Evolutionary conservation across 2,888 invertebrate species (phyloP).

Genomic region (Hirtodrosophila histrioides): DNA sequence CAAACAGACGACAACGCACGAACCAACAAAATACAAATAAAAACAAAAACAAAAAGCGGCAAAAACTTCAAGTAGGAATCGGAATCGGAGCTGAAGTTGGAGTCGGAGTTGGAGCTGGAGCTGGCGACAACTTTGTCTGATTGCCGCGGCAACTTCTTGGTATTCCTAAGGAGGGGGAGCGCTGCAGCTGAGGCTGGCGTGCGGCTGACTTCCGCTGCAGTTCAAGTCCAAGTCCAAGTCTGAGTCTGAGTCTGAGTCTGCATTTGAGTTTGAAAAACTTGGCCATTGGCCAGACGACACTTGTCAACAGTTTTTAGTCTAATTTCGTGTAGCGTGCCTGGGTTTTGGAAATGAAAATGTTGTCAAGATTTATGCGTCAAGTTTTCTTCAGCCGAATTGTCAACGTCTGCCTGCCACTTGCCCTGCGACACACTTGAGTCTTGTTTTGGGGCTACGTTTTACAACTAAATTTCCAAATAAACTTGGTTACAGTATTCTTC

Average conservation of each 20-base stretch:
- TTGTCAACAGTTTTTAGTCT: conserved; percentile 66
- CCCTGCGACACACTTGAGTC: conserved; percentile 51
- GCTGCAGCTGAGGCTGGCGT: conserved; percentile 42
- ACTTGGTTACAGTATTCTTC: conserved; percentile 37
- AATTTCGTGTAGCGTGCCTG: conserved; percentile 43
- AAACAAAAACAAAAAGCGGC: conserved; percentile 21
- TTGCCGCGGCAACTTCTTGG: conserved; percentile 65
- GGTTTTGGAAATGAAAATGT: conserved; percentile 60
- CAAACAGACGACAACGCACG: conserved; percentile 54
- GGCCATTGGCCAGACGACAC: conserved; percentile 56
- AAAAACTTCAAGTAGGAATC: conserved; percentile 36
- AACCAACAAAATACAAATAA: conserved; percentile 46
- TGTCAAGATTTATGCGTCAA: conserved; percentile 62
- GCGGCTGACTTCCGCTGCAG: conserved; percentile 69
- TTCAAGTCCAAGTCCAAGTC: conserved; percentile 29
- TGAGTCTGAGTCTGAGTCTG: conserved; percentile 9
- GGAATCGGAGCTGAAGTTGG: conserved; percentile 33
- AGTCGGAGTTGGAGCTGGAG: conserved; percentile 29
- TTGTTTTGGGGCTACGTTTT: conserved; percentile 47
- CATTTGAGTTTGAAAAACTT: conserved; percentile 17
- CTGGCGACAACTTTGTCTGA: conserved; percentile 69
- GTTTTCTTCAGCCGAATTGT: conserved; percentile 48
- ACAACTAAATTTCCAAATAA: conserved; percentile 71
- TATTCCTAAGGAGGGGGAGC: conserved; percentile 38
- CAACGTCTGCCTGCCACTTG: conserved; percentile 65